Evolutionary conservation across 2,888 invertebrate species (phyloP).

Genomic region (Sinelater perroti): DNA sequence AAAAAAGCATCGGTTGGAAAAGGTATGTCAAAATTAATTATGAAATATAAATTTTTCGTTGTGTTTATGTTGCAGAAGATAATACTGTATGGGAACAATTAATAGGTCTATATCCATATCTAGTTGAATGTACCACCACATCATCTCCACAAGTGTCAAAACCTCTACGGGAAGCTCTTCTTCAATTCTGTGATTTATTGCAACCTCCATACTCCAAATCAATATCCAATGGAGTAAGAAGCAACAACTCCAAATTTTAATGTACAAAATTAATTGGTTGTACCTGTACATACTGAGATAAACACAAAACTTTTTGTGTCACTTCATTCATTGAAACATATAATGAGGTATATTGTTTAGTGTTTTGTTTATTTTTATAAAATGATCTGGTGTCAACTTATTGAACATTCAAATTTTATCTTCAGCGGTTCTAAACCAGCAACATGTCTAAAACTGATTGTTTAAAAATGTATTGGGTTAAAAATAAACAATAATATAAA

Average conservation of each 20-base stretch:
- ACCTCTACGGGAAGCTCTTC: conserved; percentile 83
- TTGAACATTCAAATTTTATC: too few species aligned
- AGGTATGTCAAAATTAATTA: conserved; percentile 62
- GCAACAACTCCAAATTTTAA: conserved; percentile 31
- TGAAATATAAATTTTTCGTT: conserved; percentile 3
- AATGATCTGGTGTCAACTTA: too few species aligned
- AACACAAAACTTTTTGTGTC: too few species aligned
- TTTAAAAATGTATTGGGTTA: too few species aligned
- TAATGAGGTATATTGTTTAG: too few species aligned
- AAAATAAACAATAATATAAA: too few species aligned
- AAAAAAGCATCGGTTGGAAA: conserved; percentile 90
- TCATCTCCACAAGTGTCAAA: conserved; percentile 82
- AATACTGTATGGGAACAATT: conserved; percentile 91
- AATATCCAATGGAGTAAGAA: conserved; percentile 41
- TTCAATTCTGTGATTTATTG: conserved; percentile 86
- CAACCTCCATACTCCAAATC: conserved; percentile 65
- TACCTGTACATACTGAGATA: conserved; percentile 8
- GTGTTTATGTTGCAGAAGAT: conserved; percentile 72
- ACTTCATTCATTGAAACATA: too few species aligned
- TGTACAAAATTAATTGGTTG: background rate
- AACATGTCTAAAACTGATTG: too few species aligned
- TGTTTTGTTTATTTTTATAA: too few species aligned
- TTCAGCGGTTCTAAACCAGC: too few species aligned
- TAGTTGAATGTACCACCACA: conserved; percentile 87
- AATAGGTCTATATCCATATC: conserved; percentile 88